A percentile compares a stretch with the other conserved stretches of the same genome.
Evolutionary conservation across 35 echinoderm and acorn worm genomes (phyloP).

Genomic region (Amphiura filiformis): DNA sequence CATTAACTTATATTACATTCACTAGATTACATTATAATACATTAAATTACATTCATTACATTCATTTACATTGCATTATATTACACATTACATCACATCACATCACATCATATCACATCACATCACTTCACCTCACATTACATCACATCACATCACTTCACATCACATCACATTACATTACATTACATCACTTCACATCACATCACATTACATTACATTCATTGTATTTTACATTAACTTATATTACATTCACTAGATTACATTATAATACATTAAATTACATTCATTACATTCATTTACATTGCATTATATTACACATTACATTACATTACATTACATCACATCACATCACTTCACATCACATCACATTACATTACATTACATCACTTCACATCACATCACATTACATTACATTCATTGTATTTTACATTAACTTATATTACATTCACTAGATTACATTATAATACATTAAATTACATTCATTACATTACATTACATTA

Average conservation of each 20-base stretch:
- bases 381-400: neutral
- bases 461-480: too few species aligned
- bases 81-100: neutral
- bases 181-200: neutral
- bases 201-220: too few species aligned
- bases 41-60: neutral
- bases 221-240: too few species aligned
- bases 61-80: neutral
- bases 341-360: neutral
- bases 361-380: neutral
- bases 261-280: neutral
- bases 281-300: neutral
- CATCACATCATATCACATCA: neutral
- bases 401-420: neutral
- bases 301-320: neutral
- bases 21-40: neutral
- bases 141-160: neutral
- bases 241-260: too few species aligned
- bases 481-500: too few species aligned
- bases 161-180: slow-evolving; percentile 10
- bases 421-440: neutral
- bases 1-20: neutral
- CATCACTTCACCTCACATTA: neutral
- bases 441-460: neutral
- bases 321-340: neutral